phyloP scores from a whole-genome alignment of 2,113 vertebrate species.

The Platichthys stellatus region DNA sequence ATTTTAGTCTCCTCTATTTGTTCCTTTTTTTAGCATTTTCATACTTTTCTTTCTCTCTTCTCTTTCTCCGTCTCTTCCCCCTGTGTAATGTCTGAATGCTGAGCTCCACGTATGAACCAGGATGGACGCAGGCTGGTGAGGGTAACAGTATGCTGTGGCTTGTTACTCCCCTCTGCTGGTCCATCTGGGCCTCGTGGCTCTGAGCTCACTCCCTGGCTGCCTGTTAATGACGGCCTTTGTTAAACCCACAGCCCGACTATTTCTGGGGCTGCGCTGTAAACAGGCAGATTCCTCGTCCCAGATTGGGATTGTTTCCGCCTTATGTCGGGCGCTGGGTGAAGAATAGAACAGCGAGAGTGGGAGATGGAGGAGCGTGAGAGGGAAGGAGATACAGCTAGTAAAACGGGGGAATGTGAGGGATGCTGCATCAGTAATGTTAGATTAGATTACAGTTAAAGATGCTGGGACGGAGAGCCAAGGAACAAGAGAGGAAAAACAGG shows the following conservation, averaged over 20 bases:
- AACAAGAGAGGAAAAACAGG: not conserved
- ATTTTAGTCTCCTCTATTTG: not conserved
- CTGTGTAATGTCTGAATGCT: not conserved
- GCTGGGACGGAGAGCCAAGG: not conserved
- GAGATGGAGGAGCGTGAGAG: not conserved
- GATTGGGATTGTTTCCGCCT: slow-evolving; percentile 76
- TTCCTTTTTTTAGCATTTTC: not conserved
- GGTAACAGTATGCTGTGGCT: slow-evolving; percentile 5
- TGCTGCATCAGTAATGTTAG: not conserved
- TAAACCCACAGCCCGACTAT: slow-evolving; percentile 82
- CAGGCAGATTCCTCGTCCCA: slow-evolving; percentile 79
- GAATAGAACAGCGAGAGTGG: not conserved
- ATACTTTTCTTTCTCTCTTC: too few relatives aligned
- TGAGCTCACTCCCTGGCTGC: slow-evolving; percentile 57
- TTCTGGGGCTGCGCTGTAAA: slow-evolving; percentile 80
- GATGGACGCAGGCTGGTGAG: not conserved
- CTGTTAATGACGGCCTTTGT: slow-evolving; percentile 81
- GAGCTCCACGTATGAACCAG: not conserved
- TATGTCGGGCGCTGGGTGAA: slow-evolving; percentile 18
- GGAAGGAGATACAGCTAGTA: not conserved
- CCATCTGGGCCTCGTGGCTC: slow-evolving; percentile 38
- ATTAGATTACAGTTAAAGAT: not conserved
- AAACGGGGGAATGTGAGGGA: not conserved
- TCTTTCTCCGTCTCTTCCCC: not conserved
- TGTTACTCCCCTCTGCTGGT: slow-evolving; percentile 64